Conservation (phyloP, 2,113 vertebrate species). For the Danio rerio region DNA sequence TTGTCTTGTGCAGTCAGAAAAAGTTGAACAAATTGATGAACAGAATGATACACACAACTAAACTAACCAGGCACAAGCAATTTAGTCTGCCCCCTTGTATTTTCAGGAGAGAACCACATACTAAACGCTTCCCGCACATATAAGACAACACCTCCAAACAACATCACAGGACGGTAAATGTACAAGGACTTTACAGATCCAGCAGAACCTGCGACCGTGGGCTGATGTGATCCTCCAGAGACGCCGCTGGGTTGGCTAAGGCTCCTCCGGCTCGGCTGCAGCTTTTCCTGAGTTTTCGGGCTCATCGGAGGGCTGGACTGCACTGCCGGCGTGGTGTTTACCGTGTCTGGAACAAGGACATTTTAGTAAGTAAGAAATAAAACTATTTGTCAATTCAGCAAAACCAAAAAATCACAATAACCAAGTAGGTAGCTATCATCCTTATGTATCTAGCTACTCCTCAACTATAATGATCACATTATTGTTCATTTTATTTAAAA, state of each 20-base stretch:
- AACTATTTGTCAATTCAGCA: no score
- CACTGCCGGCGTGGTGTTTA: neutral
- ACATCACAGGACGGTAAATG: slow-evolving; percentile 25
- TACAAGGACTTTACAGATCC: slow-evolving; percentile 31
- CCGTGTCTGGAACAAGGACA: neutral
- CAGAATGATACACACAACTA: slow-evolving; percentile 22
- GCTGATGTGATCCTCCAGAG: neutral
- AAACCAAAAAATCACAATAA: no score
- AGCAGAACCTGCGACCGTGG: slow-evolving; percentile 7
- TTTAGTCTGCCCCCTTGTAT: slow-evolving; percentile 6
- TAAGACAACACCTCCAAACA: slow-evolving; percentile 31
- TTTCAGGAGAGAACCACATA: neutral
- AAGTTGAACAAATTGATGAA: neutral
- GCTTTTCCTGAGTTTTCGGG: slow-evolving; percentile 26
- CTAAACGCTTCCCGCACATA: slow-evolving; percentile 22
- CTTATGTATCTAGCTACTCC: no score
- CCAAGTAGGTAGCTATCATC: no score
- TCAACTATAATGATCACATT: no score
- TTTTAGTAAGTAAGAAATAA: no score
- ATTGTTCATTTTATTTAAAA: no score
- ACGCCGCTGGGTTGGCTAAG: slow-evolving; percentile 9
- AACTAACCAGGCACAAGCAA: slow-evolving; percentile 2
- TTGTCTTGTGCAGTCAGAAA: slow-evolving; percentile 3
- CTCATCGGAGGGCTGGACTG: neutral
- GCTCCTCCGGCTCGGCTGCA: slow-evolving; percentile 5